phyloP scores from a whole-genome alignment of 2,113 vertebrate species.

The Podiceps cristatus region DNA sequence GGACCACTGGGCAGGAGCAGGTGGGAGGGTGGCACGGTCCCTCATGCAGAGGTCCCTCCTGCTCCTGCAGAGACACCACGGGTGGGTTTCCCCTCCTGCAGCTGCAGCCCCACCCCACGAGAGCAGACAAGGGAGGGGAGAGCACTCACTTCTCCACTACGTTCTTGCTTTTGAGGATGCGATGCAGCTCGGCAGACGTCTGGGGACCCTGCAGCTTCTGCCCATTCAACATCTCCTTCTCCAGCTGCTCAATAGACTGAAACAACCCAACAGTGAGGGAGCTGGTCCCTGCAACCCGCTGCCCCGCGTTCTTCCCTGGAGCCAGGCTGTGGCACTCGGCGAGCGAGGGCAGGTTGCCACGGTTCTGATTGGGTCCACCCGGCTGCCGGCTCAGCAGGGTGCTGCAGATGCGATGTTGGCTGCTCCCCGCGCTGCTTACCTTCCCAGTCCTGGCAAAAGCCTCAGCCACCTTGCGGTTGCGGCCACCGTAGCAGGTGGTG shows the following conservation, averaged over 20 bases:
- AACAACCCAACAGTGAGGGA: background rate
- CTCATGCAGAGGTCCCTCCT: background rate
- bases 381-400: background rate
- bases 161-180: constrained; percentile 88
- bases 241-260: constrained; percentile 92
- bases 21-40: background rate
- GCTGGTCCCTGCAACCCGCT: background rate
- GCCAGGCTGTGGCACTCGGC: background rate
- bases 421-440: constrained; percentile 70
- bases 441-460: constrained; percentile 92
- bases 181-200: constrained; percentile 89
- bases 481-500: constrained; percentile 95
- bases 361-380: background rate
- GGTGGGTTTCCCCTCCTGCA: background rate
- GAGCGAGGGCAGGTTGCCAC: background rate
- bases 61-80: background rate
- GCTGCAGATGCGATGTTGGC: fast-evolving
- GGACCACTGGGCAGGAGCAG: background rate
- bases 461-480: constrained; percentile 93
- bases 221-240: constrained; percentile 95
- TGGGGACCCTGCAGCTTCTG: constrained; percentile 98
- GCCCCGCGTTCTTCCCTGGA: background rate
- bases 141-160: constrained; percentile 87
- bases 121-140: background rate
- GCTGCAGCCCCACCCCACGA: background rate